These are phyloP conservation scores for Tetranychus truncatus DNA, from an alignment of 2,888 invertebrate species.

Conservation along the genomic window DNA sequence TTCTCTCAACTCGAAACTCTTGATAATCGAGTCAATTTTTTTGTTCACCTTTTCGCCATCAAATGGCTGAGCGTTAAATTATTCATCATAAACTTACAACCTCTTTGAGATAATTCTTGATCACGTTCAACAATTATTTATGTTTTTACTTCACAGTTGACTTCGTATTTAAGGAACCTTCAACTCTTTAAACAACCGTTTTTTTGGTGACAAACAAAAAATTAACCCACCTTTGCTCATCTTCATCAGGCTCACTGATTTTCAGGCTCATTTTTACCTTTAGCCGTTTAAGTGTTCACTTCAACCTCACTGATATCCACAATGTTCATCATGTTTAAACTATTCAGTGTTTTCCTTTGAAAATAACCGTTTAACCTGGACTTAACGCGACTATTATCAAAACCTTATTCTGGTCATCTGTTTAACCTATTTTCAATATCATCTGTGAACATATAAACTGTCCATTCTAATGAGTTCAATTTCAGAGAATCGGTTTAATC, in stretches of 20 bases:
- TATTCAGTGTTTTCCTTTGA: background rate
- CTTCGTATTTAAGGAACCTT: background rate
- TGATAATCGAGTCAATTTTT: background rate
- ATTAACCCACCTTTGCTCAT: background rate
- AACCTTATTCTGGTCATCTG: no score
- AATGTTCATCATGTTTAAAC: background rate
- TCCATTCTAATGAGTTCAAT: background rate
- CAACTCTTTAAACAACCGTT: background rate
- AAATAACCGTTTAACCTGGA: no score
- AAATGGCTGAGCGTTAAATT: background rate
- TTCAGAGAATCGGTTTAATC: background rate
- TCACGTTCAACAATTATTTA: background rate
- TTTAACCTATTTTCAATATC: background rate
- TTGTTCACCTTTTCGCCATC: background rate
- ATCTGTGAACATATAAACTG: background rate
- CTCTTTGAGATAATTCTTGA: background rate
- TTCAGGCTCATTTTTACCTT: background rate
- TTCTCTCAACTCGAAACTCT: no score
- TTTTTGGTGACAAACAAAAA: no score
- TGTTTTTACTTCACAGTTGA: background rate
- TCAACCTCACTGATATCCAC: no score
- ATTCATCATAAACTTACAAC: background rate
- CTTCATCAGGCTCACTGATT: background rate
- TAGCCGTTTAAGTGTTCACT: no score
- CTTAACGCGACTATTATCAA: no score